These are phyloP conservation scores for Phylloscopus collybita DNA, from an alignment of 2,797 vertebrate species.

Conservation along the genomic window DNA sequence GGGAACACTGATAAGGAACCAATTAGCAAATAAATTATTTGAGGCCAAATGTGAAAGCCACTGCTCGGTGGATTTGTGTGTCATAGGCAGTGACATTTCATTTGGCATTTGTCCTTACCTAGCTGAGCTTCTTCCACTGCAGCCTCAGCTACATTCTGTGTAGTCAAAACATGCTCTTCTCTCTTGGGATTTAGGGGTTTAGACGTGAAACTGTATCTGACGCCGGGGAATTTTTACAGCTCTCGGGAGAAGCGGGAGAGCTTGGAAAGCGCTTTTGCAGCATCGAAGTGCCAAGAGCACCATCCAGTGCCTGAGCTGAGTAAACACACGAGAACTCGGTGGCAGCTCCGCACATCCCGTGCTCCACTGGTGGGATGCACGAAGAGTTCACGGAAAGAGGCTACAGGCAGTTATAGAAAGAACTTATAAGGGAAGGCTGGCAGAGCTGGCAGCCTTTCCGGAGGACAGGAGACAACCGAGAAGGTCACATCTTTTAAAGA, in stretches of 20 bases:
- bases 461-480: background rate
- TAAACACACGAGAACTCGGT: background rate
- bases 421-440: background rate
- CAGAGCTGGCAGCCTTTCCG: background rate
- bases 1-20: constrained; percentile 34
- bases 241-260: background rate
- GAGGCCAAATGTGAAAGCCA: background rate
- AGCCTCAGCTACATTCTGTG: background rate
- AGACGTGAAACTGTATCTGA: background rate
- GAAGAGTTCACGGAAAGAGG: background rate
- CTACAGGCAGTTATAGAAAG: background rate
- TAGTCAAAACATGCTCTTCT: constrained; percentile 14
- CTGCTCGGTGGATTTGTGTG: background rate
- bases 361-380: background rate
- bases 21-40: constrained; percentile 52
- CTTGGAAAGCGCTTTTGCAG: background rate
- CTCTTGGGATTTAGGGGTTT: background rate
- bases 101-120: constrained; percentile 18
- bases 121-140: background rate
- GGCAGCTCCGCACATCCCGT: background rate
- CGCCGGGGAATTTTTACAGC: background rate
- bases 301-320: constrained; percentile 53
- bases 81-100: background rate
- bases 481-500: background rate
- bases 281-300: constrained; percentile 33